Base-by-base conservation (phyloP, 2,797 vertebrate genomes). In the Myripristis jacobus region DNA sequence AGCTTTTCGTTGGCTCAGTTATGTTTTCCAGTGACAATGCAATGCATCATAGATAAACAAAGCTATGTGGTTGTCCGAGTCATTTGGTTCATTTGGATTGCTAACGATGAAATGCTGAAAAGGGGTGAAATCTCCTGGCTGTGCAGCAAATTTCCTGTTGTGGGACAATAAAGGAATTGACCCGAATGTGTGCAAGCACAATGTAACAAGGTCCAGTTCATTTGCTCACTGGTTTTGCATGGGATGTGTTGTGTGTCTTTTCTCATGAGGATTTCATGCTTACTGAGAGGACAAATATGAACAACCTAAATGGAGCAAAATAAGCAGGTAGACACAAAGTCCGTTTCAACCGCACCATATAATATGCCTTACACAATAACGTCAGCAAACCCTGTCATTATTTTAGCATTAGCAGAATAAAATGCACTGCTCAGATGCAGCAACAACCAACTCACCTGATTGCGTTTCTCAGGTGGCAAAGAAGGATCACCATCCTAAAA, bases 381-480 rank as follows among this genome's bases (percentile, higher is more conserved):
- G 34, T 8, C 3, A 13, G 36, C 36, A 41, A 13, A 41, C 36
- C 36, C 12, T 13, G 36, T 13, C 2, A 41, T 15, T 2, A 13
- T 41, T 41, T 34, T 55, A 19, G 25, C 18, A 29, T 31, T 5
- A 54, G 27, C 31, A 29, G 10, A 34, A 31, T 34, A 21, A 22
- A 25, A 27, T 25, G 4, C 5, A 16, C 3, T 27, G 8, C 4
- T 22, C 15, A 52, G 27, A 25, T 25, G 10, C 50, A 38, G 41
- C 41, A 46, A 2, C 4, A n/a, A 60, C 93, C 4, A n/a, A 60
- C 93, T 91, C 87, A 98, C 97, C 93, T 98, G 97, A 80, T 96
- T 97, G 70, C 96, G 96, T 89, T 97, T 99, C 81, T 99, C 97
- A 27, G 97, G 97, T 0, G 97, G 96, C 80, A 99, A 93, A 1